phyloP scores from a whole-genome alignment of 2,797 vertebrate species.

The Gymnoscopelus braueri region DNA sequence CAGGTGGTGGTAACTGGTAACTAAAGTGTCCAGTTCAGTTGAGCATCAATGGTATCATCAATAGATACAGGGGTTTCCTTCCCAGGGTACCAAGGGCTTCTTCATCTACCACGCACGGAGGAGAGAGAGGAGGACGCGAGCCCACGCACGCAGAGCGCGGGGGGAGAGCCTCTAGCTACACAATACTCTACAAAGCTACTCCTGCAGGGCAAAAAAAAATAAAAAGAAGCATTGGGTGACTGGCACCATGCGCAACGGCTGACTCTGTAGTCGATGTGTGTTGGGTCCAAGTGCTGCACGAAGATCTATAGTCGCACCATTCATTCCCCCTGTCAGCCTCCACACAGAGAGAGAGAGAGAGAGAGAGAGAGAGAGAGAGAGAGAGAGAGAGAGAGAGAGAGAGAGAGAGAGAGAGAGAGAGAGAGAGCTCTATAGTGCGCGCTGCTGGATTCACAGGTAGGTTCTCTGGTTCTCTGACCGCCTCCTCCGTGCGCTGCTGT shows the following conservation, averaged over 20 bases:
- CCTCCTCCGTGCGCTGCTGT: too few species aligned
- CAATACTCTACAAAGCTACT: slow-evolving; percentile 23
- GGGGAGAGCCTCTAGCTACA: slow-evolving; percentile 44
- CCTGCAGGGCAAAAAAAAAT: slow-evolving; percentile 34
- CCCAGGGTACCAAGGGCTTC: slow-evolving; percentile 79
- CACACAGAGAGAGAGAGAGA: slow-evolving; percentile 45
- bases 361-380: slow-evolving; percentile 36
- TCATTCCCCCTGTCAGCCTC: slow-evolving; percentile 64
- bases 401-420: slow-evolving; percentile 38
- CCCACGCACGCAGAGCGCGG: slow-evolving; percentile 68
- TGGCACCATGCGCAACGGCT: slow-evolving; percentile 74
- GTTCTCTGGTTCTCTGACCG: slow-evolving; percentile 33
- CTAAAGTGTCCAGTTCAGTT: slow-evolving; percentile 65
- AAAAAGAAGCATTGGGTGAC: slow-evolving; percentile 51
- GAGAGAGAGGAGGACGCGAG: slow-evolving; percentile 40
- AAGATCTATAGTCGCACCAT: slow-evolving; percentile 71
- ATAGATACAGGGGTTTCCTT: slow-evolving; percentile 82
- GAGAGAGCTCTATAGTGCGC: slow-evolving; percentile 19
- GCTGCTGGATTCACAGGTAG: slow-evolving; percentile 74
- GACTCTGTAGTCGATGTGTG: too few species aligned
- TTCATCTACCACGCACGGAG: slow-evolving; percentile 61
- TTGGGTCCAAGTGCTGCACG: slow-evolving; percentile 58
- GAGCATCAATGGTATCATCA: slow-evolving; percentile 63
- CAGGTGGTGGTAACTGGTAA: slow-evolving; percentile 50
- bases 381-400: slow-evolving; percentile 31